Base-by-base conservation (phyloP, 2,888 invertebrate genomes). In the Linyphia triangularis region DNA sequence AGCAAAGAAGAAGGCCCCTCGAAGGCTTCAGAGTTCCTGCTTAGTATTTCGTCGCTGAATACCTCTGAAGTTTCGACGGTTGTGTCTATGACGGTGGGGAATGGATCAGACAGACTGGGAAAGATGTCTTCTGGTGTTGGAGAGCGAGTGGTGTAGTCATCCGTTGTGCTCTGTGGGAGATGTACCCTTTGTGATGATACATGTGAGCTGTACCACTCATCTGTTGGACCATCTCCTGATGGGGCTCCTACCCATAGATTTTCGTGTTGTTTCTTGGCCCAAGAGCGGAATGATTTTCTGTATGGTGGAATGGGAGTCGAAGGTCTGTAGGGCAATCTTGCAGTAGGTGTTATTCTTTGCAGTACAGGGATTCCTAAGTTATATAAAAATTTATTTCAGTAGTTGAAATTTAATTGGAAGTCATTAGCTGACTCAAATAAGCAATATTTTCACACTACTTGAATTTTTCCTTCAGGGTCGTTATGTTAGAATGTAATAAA, bases 1-100 rank as follows among this genome's bases (percentile, higher is more conserved):
- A 89, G 81, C 78, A 89, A 82, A 16, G 89, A 89, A 2, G 89
- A 89, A 51, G 89, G 89, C 16, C 89, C 89, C 7, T 82, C 57
- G 30, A 73, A 89, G 6, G 51, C 33, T 6, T 67, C 24, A 6
- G 89, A 89, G 7, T 33, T 77, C 19, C 85, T 69, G 22, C 79
- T 85, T 10, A 89, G n/a, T 0, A 65, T 3, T 16, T 78, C 84
- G 9, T 83, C 88, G 1, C 4, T 22, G 13, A 77, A 70, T 3
- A 4, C 26, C 9, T 69, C 63, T 6, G 70, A 63, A 5, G 51
- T n/a, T 9, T 88, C 88, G 0, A 75, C 40, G 6, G 24, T 43
- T 2, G 88, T 88, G 37, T 84, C 84, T 7, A 89, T 84, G 26
- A 79, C 24, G 13, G 63, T 73, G 0, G 84, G 84, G 24, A 84